A percentile compares a stretch with the other conserved stretches of the same genome.
Conservation (phyloP, 2,888 invertebrate genomes). For the Oasisia sp. region DNA sequence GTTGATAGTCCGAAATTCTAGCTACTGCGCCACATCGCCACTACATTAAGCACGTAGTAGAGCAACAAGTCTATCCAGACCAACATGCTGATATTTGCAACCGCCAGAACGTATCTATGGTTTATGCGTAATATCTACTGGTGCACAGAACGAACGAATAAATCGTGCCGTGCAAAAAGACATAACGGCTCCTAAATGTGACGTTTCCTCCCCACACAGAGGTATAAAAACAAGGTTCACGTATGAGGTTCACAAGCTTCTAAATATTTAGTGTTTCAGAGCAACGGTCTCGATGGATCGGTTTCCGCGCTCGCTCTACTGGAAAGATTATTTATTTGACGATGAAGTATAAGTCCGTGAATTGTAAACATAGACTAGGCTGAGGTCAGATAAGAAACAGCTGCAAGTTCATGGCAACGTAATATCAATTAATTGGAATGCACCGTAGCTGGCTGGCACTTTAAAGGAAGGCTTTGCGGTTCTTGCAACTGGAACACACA, state of each 20-base stretch:
- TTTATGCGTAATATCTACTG: neutral
- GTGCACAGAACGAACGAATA: neutral
- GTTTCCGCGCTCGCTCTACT: neutral
- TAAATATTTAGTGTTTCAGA: neutral
- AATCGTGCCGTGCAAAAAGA: neutral
- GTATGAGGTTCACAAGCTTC: neutral
- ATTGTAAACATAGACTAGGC: neutral
- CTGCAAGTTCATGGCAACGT: constrained; percentile 17
- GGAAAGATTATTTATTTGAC: neutral
- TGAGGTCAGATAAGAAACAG: neutral
- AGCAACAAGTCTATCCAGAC: no score
- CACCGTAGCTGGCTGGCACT: neutral
- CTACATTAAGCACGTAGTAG: no score
- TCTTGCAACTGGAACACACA: neutral
- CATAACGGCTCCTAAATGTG: neutral
- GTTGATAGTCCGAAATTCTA: no score
- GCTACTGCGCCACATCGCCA: no score
- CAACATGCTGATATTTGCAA: neutral
- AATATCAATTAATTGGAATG: neutral
- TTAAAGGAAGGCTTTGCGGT: neutral
- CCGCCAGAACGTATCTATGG: neutral
- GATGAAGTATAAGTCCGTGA: neutral
- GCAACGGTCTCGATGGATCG: neutral
- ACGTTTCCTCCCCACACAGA: neutral
- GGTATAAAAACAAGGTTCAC: neutral